Evolutionary conservation across 2,113 vertebrate species (phyloP).

Genomic region (Isurus oxyrinchus): DNA sequence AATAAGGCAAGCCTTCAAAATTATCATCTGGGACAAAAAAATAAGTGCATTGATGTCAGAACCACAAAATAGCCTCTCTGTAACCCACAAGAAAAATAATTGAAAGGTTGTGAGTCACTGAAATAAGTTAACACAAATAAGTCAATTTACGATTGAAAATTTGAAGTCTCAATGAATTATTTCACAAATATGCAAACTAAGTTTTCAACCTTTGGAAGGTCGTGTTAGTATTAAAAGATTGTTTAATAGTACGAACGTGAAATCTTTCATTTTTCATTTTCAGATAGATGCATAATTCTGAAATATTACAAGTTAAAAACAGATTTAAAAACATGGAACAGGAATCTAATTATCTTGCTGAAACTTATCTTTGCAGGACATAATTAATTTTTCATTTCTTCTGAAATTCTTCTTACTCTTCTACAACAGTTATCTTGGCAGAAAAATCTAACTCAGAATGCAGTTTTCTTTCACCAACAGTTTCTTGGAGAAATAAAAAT

Average conservation of each 20-base stretch:
- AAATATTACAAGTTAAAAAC: neutral
- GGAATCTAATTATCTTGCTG: neutral
- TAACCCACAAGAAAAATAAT: neutral
- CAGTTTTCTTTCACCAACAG: neutral
- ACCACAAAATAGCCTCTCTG: neutral
- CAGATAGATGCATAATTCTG: neutral
- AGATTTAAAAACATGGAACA: neutral
- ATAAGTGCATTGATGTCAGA: conserved; percentile 1
- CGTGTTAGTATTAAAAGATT: neutral
- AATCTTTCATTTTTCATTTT: neutral
- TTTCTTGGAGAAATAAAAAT: neutral
- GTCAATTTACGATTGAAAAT: neutral
- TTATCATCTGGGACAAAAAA: neutral
- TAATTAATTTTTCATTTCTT: neutral
- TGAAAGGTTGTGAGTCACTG: neutral
- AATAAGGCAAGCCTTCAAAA: neutral
- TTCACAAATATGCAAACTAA: neutral
- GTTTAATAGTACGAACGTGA: neutral
- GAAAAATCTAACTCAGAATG: neutral
- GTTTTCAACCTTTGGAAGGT: neutral
- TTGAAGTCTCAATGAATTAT: neutral
- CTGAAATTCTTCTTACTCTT: too few relatives aligned
- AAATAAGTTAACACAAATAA: neutral
- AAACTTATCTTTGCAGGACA: neutral
- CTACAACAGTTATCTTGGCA: neutral